These are phyloP conservation scores for Centropus bengalensis DNA, from an alignment of 2,113 vertebrate species.

Conservation along the genomic window DNA sequence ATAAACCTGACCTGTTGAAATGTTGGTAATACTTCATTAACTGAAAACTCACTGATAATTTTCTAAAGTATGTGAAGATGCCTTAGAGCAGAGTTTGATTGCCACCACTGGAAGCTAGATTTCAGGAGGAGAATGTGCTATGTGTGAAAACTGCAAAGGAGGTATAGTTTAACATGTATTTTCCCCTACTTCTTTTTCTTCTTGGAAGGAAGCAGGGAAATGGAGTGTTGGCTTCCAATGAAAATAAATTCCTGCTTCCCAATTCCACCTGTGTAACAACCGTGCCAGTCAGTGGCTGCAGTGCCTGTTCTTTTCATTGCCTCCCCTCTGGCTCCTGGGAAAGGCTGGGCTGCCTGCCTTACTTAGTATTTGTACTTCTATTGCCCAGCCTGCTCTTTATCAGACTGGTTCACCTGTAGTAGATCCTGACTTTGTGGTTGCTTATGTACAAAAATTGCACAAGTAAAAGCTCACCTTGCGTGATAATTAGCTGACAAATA, in stretches of 20 bases:
- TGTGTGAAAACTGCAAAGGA: not conserved
- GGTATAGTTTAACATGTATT: not conserved
- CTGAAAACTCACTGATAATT: not conserved
- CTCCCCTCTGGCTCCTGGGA: not conserved
- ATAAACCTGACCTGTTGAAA: not conserved
- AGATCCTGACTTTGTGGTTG: not conserved
- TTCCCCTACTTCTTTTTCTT: not conserved
- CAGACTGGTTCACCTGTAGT: not conserved
- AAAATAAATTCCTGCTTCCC: not conserved
- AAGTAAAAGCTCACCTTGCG: not conserved
- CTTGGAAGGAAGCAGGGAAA: not conserved
- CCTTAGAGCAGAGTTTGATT: not conserved
- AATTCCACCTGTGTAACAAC: not conserved
- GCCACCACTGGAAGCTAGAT: not conserved
- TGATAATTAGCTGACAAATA: not conserved
- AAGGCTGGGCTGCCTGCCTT: not conserved
- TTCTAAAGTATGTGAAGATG: not conserved
- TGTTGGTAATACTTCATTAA: not conserved
- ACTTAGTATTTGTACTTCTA: not conserved
- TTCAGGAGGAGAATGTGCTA: not conserved
- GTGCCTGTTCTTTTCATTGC: not conserved
- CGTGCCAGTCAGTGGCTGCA: fast-evolving
- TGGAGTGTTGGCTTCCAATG: not conserved
- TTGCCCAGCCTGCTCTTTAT: not conserved
- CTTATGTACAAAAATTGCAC: not conserved